These are phyloP conservation scores for Camponotus fellah DNA, from an alignment of 2,888 invertebrate genomes.

Conservation along the genomic window DNA sequence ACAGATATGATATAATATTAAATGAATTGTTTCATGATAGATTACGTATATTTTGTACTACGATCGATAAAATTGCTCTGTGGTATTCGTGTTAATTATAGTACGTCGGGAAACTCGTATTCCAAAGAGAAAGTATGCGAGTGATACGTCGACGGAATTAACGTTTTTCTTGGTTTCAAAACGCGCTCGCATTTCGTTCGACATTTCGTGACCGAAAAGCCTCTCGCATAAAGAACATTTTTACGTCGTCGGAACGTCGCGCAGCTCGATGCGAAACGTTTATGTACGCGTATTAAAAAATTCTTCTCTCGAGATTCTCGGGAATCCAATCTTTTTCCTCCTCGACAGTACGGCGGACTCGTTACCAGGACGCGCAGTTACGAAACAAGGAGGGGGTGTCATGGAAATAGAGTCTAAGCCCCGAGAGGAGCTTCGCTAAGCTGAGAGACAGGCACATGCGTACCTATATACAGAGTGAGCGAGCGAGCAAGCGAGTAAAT, in stretches of 20 bases:
- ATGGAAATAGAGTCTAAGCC: slow-evolving; percentile 66
- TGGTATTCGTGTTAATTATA: slow-evolving; percentile 16
- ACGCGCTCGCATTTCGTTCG: slow-evolving; percentile 39
- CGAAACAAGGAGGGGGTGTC: slow-evolving; percentile 59
- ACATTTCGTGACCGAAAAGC: slow-evolving; percentile 48
- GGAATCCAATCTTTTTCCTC: slow-evolving; percentile 73
- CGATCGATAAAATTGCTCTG: slow-evolving; percentile 20
- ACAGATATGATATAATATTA: not conserved
- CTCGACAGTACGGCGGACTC: slow-evolving; percentile 63
- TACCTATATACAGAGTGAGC: slow-evolving; percentile 11
- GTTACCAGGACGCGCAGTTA: slow-evolving; percentile 66
- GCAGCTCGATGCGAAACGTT: slow-evolving; percentile 58
- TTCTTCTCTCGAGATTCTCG: slow-evolving; percentile 72
- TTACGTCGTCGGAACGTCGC: slow-evolving; percentile 60
- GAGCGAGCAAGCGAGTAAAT: slow-evolving; percentile 1
- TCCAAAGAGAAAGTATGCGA: slow-evolving; percentile 23
- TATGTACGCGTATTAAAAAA: slow-evolving; percentile 74
- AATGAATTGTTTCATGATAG: not conserved
- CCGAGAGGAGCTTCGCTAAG: slow-evolving; percentile 22
- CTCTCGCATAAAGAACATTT: slow-evolving; percentile 52
- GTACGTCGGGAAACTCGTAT: not conserved
- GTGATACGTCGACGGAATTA: slow-evolving; percentile 13
- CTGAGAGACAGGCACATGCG: slow-evolving; percentile 26
- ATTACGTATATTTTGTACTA: not conserved
- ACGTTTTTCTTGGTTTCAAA: slow-evolving; percentile 36